Evolutionary conservation across 1,140 invertebrate genomes (phyloP).

Genomic region (Anastrepha ludens): DNA sequence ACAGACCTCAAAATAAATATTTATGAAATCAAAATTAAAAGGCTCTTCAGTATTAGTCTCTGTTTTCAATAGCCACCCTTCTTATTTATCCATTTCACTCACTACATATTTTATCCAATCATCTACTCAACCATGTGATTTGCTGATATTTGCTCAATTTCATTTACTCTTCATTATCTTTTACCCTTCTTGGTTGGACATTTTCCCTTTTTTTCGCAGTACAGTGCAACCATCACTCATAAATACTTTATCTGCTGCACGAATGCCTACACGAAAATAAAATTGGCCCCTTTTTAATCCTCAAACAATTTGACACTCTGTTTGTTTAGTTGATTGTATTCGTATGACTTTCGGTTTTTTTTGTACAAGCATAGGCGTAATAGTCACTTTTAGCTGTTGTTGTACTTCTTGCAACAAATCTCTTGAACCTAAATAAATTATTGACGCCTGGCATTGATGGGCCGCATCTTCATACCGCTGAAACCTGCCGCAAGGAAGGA

Average conservation of each 20-base stretch:
- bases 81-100: too few relatives aligned
- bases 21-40: too few relatives aligned
- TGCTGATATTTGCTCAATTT: slow-evolving; percentile 55
- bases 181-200: slow-evolving; percentile 25
- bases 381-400: background rate
- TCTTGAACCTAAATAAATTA: slow-evolving; percentile 47
- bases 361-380: background rate
- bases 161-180: slow-evolving; percentile 19
- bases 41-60: too few relatives aligned
- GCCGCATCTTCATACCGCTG: background rate
- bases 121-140: slow-evolving; percentile 47
- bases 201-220: background rate
- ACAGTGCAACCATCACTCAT: background rate
- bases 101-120: background rate
- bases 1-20: too few relatives aligned
- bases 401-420: slow-evolving; percentile 3
- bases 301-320: background rate
- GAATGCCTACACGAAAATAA: background rate
- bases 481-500: background rate
- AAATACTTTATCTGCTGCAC: background rate
- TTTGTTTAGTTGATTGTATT: slow-evolving; percentile 21
- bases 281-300: background rate
- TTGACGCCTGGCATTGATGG: background rate
- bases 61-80: too few relatives aligned
- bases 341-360: background rate